Base-by-base conservation (phyloP, 2,113 vertebrate genomes). In the Lepus americanus region DNA sequence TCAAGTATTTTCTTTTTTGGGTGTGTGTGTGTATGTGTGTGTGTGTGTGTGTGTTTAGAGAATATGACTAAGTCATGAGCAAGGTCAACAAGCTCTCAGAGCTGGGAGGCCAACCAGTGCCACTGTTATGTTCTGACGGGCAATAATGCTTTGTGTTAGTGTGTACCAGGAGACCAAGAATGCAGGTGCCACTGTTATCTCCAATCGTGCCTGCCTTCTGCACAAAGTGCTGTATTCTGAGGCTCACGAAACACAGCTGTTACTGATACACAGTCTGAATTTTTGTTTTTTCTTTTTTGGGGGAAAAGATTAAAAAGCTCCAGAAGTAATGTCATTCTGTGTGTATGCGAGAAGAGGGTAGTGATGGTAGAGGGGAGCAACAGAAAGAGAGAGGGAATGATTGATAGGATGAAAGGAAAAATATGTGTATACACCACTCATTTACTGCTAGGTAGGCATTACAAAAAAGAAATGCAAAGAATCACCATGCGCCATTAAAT, bases 61-160 rank as follows among this genome's bases (percentile, higher is more conserved):
- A 39, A 39, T 39, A 39, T 39, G 22, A 63, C 22, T 73, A 13
- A 66, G 55, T 20, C 27, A 5, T 1, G 16, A 5, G 31, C 22
- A 69, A 89, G 64, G 73, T 36, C 53, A 55, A 63, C 6, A 72
- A 5, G 53, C 80, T 16, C 25, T n/a, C 19, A n/a, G 77, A 96
- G 25, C 5, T 64, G 17, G 95, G 70, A 51, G 95, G 69, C 51
- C 36, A 95, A 90, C 72, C 76, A 27, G 93, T 7, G 49, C 86
- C 20, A 2, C 27, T 9, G 19, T 85, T 9, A 2, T 33, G 12
- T 92, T 91, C 92, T 13, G 31, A 91, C 92, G 82, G 59, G 69
- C 44, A 96, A 82, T 49, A 73, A 78, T 4, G 27, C 67, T 95
- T 92, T 84, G 16, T 49, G 13, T 86, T 89, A 95, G 76, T 49